Evolutionary conservation across 2,113 vertebrate genomes (phyloP).

Genomic region (Willisornis vidua): DNA sequence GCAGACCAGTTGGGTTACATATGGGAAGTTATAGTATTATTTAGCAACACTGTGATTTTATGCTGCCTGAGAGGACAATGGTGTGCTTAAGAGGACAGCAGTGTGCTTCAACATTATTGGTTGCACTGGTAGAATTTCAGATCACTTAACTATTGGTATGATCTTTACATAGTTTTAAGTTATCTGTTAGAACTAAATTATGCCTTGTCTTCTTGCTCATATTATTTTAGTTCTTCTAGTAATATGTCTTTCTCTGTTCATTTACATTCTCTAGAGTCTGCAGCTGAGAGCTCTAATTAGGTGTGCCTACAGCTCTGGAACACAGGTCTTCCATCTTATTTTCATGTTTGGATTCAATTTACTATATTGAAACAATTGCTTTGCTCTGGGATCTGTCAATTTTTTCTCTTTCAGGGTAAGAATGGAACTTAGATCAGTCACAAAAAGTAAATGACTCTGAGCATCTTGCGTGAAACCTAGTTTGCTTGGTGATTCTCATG

Average conservation of each 20-base stretch:
- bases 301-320: conserved; percentile 7
- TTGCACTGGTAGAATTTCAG: neutral
- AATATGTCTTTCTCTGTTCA: neutral
- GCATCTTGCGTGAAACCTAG: neutral
- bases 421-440: neutral
- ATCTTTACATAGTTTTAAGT: neutral
- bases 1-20: neutral
- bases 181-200: neutral
- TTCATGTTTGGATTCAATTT: conserved; percentile 45
- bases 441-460: neutral
- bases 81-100: neutral
- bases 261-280: neutral
- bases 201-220: neutral
- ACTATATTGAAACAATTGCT: conserved; percentile 1
- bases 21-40: neutral
- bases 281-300: conserved; percentile 15
- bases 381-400: neutral
- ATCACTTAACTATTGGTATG: neutral
- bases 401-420: conserved; percentile 13
- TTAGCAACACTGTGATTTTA: neutral
- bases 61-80: neutral
- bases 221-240: conserved; percentile 16
- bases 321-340: conserved; percentile 36
- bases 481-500: neutral
- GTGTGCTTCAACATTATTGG: neutral